Conservation (phyloP, 2,797 vertebrate genomes). For the Mus caroli region DNA sequence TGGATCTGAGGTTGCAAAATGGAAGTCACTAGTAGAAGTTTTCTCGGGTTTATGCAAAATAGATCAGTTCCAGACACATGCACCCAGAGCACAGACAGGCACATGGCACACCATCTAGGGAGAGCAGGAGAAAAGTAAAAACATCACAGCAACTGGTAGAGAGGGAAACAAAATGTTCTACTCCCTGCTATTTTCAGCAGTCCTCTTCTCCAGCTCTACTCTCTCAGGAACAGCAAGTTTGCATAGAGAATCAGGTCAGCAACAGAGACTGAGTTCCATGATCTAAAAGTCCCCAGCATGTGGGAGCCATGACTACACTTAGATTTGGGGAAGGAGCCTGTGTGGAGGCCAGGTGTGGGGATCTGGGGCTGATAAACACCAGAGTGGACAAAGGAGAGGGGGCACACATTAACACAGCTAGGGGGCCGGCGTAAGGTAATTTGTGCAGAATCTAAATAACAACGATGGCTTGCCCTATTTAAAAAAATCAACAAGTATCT, state of each 20-base stretch:
- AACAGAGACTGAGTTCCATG: neutral
- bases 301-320: neutral
- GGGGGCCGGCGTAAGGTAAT: fast-evolving
- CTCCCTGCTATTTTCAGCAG: neutral
- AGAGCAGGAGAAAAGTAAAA: neutral
- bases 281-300: too few species aligned
- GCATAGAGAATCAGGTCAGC: neutral
- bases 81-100: neutral
- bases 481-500: neutral
- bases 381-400: neutral
- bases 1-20: neutral
- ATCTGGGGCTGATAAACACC: neutral
- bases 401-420: fast-evolving
- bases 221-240: neutral
- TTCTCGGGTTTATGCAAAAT: neutral
- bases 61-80: neutral
- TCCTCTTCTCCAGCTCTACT: neutral
- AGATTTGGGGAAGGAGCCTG: neutral
- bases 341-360: neutral
- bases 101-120: fast-evolving
- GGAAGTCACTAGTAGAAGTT: neutral
- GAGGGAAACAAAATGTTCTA: neutral
- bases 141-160: neutral
- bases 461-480: neutral
- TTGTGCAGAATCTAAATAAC: neutral